A percentile compares a stretch with the other conserved stretches of the same genome.
Conservation (phyloP, 2,797 vertebrate genomes). For the Austrolebias charrua region DNA sequence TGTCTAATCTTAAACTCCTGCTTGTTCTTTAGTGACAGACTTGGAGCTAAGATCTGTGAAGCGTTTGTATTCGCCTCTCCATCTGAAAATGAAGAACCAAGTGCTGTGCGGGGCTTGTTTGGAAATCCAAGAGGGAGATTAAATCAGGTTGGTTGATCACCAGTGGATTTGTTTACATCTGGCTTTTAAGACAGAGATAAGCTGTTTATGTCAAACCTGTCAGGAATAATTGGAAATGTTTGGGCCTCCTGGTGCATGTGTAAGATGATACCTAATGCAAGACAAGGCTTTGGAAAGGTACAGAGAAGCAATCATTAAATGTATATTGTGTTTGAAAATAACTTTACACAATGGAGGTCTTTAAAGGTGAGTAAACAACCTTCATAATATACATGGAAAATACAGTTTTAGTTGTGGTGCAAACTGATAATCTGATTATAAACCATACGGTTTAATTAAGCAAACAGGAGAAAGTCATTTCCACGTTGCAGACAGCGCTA, state of each 20-base stretch:
- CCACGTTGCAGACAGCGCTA: not conserved
- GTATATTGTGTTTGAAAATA: conserved; percentile 10
- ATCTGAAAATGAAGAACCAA: conserved; percentile 14
- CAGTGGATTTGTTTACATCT: conserved; percentile 75
- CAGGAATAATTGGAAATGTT: conserved; percentile 76
- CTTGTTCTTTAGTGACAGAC: conserved; percentile 63
- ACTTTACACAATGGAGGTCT: not conserved
- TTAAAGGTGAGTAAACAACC: not conserved
- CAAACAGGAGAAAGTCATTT: not conserved
- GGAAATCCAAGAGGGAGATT: conserved; percentile 75
- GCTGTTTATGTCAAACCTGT: conserved; percentile 76
- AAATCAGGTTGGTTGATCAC: conserved; percentile 78
- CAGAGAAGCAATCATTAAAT: conserved; percentile 32
- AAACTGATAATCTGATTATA: not conserved
- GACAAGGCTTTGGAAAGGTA: conserved; percentile 20
- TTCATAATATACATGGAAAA: not conserved
- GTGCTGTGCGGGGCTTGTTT: conserved; percentile 54
- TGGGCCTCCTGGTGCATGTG: conserved; percentile 46
- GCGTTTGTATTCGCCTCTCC: conserved; percentile 18
- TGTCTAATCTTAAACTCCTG: conserved; percentile 89
- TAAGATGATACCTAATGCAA: conserved; percentile 36
- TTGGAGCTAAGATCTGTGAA: conserved; percentile 54
- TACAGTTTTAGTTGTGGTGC: not conserved
- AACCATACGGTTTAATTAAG: not conserved
- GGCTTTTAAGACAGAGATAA: conserved; percentile 68